These are phyloP conservation scores for Helicoverpa armigera DNA, from an alignment of 1,140 invertebrate species.

Conservation along the genomic window DNA sequence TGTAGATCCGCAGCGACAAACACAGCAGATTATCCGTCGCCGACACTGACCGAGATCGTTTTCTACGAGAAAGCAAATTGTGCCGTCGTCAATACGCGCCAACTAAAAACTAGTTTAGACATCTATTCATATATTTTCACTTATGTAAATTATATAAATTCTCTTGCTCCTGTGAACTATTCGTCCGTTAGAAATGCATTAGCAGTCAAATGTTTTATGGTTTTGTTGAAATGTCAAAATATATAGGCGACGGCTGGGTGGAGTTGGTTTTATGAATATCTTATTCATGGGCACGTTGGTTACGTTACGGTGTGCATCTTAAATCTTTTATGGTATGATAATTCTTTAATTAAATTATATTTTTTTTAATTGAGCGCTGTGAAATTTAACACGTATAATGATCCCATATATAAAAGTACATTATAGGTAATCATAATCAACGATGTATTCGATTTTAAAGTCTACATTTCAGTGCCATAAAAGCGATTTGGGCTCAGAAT, in stretches of 20 bases:
- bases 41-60: slow-evolving; percentile 47
- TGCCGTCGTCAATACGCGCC: slow-evolving; percentile 36
- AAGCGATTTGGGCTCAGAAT: too few species aligned
- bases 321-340: background rate
- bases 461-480: too few species aligned
- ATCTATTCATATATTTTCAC: slow-evolving; percentile 77
- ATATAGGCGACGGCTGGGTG: background rate
- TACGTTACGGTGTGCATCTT: background rate
- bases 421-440: too few species aligned
- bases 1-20: slow-evolving; percentile 24
- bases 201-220: slow-evolving; percentile 15
- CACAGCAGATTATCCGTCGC: slow-evolving; percentile 10
- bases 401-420: too few species aligned
- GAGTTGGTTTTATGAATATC: slow-evolving; percentile 11
- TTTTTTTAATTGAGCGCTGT: too few species aligned
- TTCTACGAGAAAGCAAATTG: slow-evolving; percentile 70
- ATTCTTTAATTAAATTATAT: too few species aligned
- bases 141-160: slow-evolving; percentile 74
- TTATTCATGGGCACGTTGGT: background rate
- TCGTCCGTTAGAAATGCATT: slow-evolving; percentile 48
- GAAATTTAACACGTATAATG: too few species aligned
- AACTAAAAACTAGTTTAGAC: slow-evolving; percentile 66
- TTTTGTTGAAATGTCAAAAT: background rate
- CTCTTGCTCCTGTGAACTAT: slow-evolving; percentile 64
- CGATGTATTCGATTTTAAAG: too few species aligned